Evolutionary conservation across 1,140 invertebrate genomes (phyloP), one percentile per base, ranked within the genome.

Genomic region (Geopemphigus sp.): DNA sequence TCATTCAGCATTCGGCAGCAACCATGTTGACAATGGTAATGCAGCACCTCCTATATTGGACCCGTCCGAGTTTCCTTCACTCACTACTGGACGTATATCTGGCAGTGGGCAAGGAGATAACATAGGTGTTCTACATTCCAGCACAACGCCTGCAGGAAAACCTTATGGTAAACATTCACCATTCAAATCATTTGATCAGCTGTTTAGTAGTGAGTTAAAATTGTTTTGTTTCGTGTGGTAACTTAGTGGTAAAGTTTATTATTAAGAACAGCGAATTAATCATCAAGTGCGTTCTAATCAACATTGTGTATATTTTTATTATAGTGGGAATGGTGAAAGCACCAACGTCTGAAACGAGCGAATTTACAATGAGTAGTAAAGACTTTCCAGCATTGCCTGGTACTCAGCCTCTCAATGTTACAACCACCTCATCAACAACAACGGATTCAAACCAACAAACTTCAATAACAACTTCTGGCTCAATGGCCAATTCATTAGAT

Each of bases 251-350:
- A 50, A 50, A 78, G 17, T 50, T n/a, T 61, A 29, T 80, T 53
- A 3, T 39, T 29, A 54, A 24, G 14, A 1, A 66, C 3, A 22
- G 19, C 53, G 59, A 56, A n/a, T 1, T 61, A 26, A 5, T 59
- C 12, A 3, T n/a, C 56, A 19, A 14, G 32, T 1, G 0, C 5
- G 53, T 68, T 39, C 4, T 53, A 45, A 12, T 56, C 11, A 45
- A 26, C n/a, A 32, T 68, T 66, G 12, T 54, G 22, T 39, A 15
- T n/a, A n/a, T n/a, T n/a, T 22, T 32, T 56, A 53, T 53, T 54
- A n/a, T 80, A 80, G 94, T 96, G 86, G 95, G 95, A 84, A 96
- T 97, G 94, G 95, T 98, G 82, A 97, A 97, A 87, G 94, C 96
- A 86, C 94, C 94, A 81, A 93, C 93, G 84, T 91, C 93, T 47